phyloP scores from a whole-genome alignment of 1,140 invertebrate genomes.

The Sitophilus oryzae region DNA sequence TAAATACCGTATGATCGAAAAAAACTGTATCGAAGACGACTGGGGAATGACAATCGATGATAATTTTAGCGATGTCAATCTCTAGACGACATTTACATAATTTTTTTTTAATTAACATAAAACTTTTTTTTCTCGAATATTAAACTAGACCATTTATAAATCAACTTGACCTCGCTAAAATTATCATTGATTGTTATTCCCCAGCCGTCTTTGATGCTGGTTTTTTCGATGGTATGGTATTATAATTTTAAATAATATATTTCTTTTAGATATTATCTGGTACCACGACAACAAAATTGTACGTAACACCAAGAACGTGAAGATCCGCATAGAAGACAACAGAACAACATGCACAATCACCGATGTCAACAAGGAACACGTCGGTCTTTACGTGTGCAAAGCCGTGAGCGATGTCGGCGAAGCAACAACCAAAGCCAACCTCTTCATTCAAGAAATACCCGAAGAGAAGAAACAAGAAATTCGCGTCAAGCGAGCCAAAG shows the following conservation, averaged over 20 bases:
- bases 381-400: slow-evolving; percentile 82
- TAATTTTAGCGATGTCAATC: no score
- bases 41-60: no score
- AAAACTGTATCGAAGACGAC: no score
- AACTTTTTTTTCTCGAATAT: no score
- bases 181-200: no score
- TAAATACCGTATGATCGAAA: neutral
- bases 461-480: slow-evolving; percentile 40
- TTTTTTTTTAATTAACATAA: no score
- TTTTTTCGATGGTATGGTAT: no score
- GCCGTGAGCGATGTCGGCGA: slow-evolving; percentile 75
- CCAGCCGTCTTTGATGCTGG: no score
- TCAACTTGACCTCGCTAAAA: no score
- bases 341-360: slow-evolving; percentile 67
- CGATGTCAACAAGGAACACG: slow-evolving; percentile 61
- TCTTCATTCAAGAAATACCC: slow-evolving; percentile 56
- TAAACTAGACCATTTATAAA: no score
- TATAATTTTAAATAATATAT: slow-evolving; percentile 20
- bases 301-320: slow-evolving; percentile 61
- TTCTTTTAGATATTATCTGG: slow-evolving; percentile 75
- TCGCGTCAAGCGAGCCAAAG: slow-evolving; percentile 47
- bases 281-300: slow-evolving; percentile 80
- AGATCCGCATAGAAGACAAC: slow-evolving; percentile 67
- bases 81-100: neutral
- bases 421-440: slow-evolving; percentile 70